Conservation (phyloP, 2,113 vertebrate genomes). For the Struthidea cinerea region DNA sequence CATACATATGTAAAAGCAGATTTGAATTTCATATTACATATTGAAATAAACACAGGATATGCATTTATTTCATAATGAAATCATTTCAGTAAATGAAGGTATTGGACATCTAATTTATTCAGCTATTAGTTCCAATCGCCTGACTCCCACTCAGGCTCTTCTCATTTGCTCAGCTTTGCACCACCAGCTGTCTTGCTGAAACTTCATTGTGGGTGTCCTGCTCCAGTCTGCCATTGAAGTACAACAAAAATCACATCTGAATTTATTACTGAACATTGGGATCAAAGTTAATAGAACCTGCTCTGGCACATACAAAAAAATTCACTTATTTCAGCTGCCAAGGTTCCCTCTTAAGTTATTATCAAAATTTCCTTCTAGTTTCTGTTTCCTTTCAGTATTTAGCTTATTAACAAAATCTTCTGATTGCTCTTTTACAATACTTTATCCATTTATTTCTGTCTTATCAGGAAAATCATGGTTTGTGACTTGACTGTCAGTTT, state of each 20-base stretch:
- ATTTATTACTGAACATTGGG: not conserved
- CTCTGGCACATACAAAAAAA: not conserved
- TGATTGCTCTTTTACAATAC: not conserved
- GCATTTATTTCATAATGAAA: constrained; percentile 41
- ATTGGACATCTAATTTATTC: constrained; percentile 37
- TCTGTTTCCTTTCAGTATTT: not conserved
- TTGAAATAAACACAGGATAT: constrained; percentile 45
- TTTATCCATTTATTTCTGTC: not conserved
- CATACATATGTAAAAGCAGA: constrained; percentile 62
- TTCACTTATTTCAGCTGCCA: not conserved
- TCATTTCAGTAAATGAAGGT: constrained; percentile 31
- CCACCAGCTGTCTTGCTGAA: constrained; percentile 41
- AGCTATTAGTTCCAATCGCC: constrained; percentile 26
- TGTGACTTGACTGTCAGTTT: not conserved
- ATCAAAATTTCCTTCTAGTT: not conserved
- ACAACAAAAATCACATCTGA: not conserved
- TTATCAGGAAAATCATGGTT: not conserved
- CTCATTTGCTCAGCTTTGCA: constrained; percentile 23
- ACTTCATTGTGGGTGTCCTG: constrained; percentile 30
- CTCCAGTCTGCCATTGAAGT: not conserved
- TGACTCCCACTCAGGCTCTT: constrained; percentile 10
- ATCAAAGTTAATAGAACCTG: not conserved
- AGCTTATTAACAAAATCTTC: not conserved
- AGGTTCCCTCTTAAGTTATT: not conserved
- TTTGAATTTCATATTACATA: constrained; percentile 58